Percentiles rank a stretch among this genome's conserved stretches.
Evolutionary conservation across 2,888 invertebrate species (phyloP).

Genomic region (Masnerella sp.): DNA sequence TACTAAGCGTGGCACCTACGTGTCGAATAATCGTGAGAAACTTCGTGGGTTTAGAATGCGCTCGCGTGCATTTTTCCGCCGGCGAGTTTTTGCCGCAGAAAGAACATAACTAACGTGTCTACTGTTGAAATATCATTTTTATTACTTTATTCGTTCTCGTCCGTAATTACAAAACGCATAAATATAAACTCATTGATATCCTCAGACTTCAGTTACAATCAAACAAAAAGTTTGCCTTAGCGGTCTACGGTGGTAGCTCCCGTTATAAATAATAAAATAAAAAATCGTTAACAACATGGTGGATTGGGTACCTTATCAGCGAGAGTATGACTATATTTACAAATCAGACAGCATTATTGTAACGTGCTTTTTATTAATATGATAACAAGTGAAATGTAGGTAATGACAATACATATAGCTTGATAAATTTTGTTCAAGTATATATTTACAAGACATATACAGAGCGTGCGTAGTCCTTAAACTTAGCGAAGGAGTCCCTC

Average conservation of each 20-base stretch:
- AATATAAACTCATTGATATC: constrained; percentile 51
- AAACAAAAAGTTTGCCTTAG: constrained; percentile 46
- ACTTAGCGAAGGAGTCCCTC: constrained; percentile 65
- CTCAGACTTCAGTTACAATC: constrained; percentile 54
- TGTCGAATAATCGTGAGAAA: constrained; percentile 44
- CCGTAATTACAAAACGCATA: constrained; percentile 56
- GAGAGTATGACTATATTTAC: constrained; percentile 52
- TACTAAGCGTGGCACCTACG: constrained; percentile 49
- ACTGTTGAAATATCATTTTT: constrained; percentile 56
- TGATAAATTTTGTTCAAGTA: constrained; percentile 69
- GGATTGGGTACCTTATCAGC: constrained; percentile 51
- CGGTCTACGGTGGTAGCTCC: constrained; percentile 23
- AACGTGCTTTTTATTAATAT: constrained; percentile 61
- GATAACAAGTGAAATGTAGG: constrained; percentile 62
- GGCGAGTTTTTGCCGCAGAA: constrained; percentile 12
- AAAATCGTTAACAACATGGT: constrained; percentile 58
- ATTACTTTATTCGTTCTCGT: constrained; percentile 56
- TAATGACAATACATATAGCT: constrained; percentile 59
- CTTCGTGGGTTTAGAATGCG: constrained; percentile 52
- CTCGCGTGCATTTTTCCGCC: constrained; percentile 5
- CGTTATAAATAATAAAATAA: constrained; percentile 55
- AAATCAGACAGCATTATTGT: constrained; percentile 60
- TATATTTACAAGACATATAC: constrained; percentile 77
- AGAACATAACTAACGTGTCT: constrained; percentile 38
- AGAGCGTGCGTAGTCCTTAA: constrained; percentile 70